Evolutionary conservation across 2,888 invertebrate species (phyloP), one percentile per base, ranked within the genome.

Genomic region (Nephrotoma appendiculata): DNA sequence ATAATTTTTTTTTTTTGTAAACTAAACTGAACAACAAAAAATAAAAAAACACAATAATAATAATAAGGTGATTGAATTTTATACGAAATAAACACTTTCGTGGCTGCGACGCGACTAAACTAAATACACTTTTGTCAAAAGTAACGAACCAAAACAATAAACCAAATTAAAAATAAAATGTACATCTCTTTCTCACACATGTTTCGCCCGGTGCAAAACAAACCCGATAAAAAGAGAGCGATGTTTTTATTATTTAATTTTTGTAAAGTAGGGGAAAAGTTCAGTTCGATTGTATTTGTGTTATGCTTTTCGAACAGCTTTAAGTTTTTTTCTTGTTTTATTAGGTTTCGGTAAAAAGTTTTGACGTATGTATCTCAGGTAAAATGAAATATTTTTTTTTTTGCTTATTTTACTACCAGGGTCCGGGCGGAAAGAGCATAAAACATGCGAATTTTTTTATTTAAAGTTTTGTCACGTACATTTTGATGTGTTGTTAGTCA

Each of bases 101-200:
- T 85, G 44, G 85, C 44, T 85, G 45, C 85, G 44, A 43, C 85
- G 85, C 85, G 85, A 85, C 85, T 85, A 42, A 84, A 84, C 41
- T 84, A 84, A 84, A 84, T 42, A 84, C 15, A 15, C n/a, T 43
- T 42, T 43, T 84, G 84, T 84, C 43, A 84, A 84, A 84, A 42
- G 43, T 42, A 43, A 42, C 41, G 84, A 84, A 84, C 84, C 84
- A 43, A 84, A 84, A 84, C 41, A 84, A 84, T 71, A 71, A 71
- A 71, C 31, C 71, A 15, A 52, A 52, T 52, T 15, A 15, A 15
- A 52, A 52, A 52, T 52, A 9, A 71, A 71, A 31, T 71, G 31
- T 31, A 71, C 11, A 71, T 71, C 71, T 71, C 71, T 71, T 71
- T 71, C 71, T 31, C 71, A 71, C 71, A 71, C 71, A 71, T 31